These are phyloP conservation scores for Kryptolebias marmoratus DNA, from an alignment of 2,113 vertebrate species.

Conservation along the genomic window DNA sequence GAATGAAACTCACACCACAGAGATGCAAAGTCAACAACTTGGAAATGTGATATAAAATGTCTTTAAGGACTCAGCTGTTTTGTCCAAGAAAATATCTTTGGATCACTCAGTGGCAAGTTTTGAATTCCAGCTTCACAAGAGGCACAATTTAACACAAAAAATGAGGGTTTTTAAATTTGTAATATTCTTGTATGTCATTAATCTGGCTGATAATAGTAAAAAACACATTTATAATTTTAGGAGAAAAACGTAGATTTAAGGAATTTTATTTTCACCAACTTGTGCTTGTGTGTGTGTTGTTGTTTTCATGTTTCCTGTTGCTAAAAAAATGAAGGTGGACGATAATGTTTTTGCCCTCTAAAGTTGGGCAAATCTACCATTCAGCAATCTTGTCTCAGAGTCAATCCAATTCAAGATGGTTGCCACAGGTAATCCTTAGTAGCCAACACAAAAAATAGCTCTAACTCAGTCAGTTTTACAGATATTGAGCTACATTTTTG, in stretches of 20 bases:
- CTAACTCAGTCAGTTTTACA: too few species aligned
- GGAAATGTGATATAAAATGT: slow-evolving; percentile 61
- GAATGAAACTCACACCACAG: slow-evolving; percentile 60
- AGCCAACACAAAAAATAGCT: too few species aligned
- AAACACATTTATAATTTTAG: not conserved
- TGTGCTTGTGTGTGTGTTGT: not conserved
- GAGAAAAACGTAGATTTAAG: not conserved
- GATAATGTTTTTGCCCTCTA: too few species aligned
- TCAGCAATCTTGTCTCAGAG: not conserved
- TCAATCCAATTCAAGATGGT: too few species aligned
- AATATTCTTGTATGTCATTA: slow-evolving; percentile 9
- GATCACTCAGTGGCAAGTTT: slow-evolving; percentile 29
- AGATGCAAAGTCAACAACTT: slow-evolving; percentile 44
- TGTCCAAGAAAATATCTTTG: slow-evolving; percentile 64
- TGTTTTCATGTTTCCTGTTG: not conserved
- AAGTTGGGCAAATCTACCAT: too few species aligned
- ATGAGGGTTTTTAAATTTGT: slow-evolving; percentile 29
- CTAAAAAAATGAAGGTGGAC: not conserved
- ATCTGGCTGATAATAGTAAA: slow-evolving; percentile 10
- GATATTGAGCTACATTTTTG: too few species aligned
- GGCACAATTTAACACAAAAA: slow-evolving; percentile 36
- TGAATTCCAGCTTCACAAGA: slow-evolving; percentile 44
- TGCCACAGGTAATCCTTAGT: not conserved
- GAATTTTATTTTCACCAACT: slow-evolving; percentile 16
- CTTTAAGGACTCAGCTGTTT: slow-evolving; percentile 35